These are phyloP conservation scores for Indri indri DNA, from an alignment of 2,113 vertebrate species.

Conservation along the genomic window DNA sequence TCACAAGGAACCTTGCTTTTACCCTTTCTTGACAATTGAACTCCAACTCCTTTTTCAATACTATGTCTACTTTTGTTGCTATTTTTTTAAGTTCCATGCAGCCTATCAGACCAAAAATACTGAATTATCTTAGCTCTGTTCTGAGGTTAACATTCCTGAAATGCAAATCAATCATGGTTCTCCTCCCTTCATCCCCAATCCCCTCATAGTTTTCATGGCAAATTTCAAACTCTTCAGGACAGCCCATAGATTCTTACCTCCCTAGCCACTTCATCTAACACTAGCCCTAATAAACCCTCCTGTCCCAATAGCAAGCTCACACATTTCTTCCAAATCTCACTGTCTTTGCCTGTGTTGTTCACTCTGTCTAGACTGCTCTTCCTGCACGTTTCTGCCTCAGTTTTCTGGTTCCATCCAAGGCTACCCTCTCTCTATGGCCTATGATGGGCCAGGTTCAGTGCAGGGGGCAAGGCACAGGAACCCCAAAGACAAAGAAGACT, in stretches of 20 bases:
- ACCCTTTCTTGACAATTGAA: neutral
- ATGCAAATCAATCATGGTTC: neutral
- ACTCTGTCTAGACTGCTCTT: neutral
- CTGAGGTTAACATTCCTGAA: neutral
- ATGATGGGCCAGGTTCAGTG: neutral
- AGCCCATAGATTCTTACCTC: neutral
- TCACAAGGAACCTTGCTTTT: neutral
- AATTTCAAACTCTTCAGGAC: neutral
- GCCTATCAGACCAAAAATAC: neutral
- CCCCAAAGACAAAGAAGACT: neutral
- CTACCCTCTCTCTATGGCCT: neutral
- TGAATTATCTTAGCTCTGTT: neutral
- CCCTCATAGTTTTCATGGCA: neutral
- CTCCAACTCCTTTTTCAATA: neutral
- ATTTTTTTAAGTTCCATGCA: neutral
- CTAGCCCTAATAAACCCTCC: neutral
- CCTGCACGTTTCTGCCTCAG: neutral
- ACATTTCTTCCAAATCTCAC: neutral
- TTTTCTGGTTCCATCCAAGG: neutral
- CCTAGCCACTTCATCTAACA: neutral
- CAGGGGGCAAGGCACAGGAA: neutral
- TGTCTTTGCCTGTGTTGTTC: neutral
- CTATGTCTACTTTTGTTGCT: neutral
- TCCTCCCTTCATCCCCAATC: neutral
- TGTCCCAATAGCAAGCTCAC: neutral